phyloP scores from a whole-genome alignment of 2,113 vertebrate species.

The Leucopternis melanops region DNA sequence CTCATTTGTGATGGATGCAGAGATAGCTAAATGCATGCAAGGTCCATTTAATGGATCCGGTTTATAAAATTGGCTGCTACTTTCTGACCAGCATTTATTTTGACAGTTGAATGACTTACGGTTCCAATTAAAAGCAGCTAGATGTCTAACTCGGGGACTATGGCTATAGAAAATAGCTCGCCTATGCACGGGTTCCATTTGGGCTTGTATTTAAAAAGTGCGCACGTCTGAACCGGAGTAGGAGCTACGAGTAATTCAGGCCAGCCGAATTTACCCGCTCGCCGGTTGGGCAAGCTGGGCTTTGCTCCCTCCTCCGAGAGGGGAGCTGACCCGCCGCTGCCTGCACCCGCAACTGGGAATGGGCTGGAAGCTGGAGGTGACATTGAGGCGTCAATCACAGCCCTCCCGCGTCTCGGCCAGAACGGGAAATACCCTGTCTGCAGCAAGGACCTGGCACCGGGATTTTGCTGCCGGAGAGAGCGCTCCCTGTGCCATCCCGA shows the following conservation, averaged over 20 bases:
- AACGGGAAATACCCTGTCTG: not conserved
- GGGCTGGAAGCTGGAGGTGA: not conserved
- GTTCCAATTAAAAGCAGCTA: conserved; percentile 1
- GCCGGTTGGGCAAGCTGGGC: not conserved
- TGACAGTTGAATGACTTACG: not conserved
- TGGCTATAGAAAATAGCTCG: not conserved
- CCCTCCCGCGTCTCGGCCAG: not conserved
- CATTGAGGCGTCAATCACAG: not conserved
- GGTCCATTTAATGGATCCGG: not conserved
- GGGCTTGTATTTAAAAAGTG: not conserved
- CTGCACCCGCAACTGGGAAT: not conserved
- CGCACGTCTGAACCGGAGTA: not conserved
- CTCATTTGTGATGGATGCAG: not conserved
- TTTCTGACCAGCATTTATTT: conserved; percentile 30
- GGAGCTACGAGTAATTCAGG: not conserved
- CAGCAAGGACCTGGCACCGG: not conserved
- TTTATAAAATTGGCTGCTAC: not conserved
- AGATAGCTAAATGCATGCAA: not conserved
- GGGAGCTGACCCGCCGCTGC: not conserved
- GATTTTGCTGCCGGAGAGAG: not conserved
- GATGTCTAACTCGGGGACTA: not conserved
- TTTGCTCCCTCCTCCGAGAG: not conserved
- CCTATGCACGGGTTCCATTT: not conserved
- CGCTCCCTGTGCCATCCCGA: not conserved
- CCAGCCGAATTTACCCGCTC: not conserved